These are phyloP conservation scores for Callipepla squamata DNA, from an alignment of 2,113 vertebrate genomes.

Conservation along the genomic window DNA sequence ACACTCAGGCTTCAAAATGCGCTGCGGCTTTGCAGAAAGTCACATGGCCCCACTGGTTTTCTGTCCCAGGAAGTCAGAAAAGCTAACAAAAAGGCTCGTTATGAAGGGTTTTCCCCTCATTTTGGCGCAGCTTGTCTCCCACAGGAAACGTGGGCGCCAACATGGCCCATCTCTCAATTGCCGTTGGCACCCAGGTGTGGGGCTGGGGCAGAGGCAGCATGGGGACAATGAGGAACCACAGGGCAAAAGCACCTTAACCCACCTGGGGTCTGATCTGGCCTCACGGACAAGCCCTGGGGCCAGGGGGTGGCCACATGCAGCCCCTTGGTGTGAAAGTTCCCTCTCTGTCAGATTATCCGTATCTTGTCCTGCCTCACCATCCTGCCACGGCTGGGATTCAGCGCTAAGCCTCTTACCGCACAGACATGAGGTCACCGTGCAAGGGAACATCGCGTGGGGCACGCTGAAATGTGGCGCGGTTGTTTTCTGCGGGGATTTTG, in stretches of 20 bases:
- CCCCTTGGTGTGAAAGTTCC: slow-evolving; percentile 33
- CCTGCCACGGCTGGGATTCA: neutral
- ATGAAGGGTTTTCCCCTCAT: neutral
- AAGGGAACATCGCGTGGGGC: neutral
- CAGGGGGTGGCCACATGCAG: rapidly evolving
- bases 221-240: rapidly evolving
- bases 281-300: neutral
- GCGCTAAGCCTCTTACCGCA: slow-evolving; percentile 52
- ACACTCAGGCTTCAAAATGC: neutral
- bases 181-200: neutral
- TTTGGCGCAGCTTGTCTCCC: slow-evolving; percentile 6
- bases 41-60: neutral
- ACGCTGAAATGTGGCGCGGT: neutral
- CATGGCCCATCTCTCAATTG: neutral
- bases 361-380: neutral
- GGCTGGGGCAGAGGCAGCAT: rapidly evolving
- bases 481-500: slow-evolving; percentile 20
- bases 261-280: neutral
- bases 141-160: neutral
- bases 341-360: slow-evolving; percentile 24
- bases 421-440: neutral
- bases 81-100: neutral
- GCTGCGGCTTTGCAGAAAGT: neutral
- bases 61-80: slow-evolving; percentile 7
- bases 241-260: neutral